phyloP scores from a whole-genome alignment of 2,113 vertebrate genomes.

The Otocyon megalotis region DNA sequence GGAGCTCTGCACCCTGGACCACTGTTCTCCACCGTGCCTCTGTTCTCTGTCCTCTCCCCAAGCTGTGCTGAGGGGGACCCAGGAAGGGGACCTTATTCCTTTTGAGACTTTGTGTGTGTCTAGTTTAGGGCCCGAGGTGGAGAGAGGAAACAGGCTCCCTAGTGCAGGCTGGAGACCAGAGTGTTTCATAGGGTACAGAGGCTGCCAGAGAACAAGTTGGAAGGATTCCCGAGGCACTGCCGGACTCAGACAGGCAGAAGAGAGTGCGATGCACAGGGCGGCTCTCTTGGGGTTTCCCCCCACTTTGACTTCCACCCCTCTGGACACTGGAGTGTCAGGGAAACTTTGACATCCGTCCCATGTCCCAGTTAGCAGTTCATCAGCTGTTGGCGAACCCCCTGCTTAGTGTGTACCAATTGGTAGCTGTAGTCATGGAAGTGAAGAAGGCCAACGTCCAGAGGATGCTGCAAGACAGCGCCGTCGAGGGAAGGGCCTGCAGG shows the following conservation, averaged over 20 bases:
- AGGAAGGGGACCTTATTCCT: not conserved
- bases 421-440: not conserved
- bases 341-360: not conserved
- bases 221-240: not conserved
- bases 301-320: rapidly evolving
- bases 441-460: not conserved
- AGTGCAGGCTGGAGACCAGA: not conserved
- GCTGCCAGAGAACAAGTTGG: not conserved
- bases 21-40: not conserved
- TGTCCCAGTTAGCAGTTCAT: not conserved
- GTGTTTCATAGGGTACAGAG: not conserved
- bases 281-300: not conserved
- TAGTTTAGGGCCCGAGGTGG: not conserved
- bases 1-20: rapidly evolving
- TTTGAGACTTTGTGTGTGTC: not conserved
- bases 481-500: not conserved
- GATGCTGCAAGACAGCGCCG: not conserved
- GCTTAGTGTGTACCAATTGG: not conserved
- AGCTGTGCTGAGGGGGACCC: not conserved
- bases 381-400: not conserved
- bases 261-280: rapidly evolving
- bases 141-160: not conserved
- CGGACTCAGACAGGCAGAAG: not conserved
- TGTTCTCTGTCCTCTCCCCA: not conserved
- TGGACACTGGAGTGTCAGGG: not conserved